Evolutionary conservation across 2,113 vertebrate genomes (phyloP).

Genomic region (Brachyistius frenatus): DNA sequence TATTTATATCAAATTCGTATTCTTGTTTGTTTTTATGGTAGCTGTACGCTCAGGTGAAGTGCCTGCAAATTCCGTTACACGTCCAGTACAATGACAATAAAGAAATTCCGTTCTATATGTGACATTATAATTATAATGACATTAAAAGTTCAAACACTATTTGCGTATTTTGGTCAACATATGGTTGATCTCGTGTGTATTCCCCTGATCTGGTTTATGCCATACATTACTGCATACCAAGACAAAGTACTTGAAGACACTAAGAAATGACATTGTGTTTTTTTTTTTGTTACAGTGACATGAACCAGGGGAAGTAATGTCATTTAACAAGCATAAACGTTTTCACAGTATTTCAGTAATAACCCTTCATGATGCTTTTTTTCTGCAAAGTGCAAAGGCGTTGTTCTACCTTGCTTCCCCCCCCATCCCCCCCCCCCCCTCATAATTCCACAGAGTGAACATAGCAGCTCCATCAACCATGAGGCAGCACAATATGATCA

Average conservation of each 20-base stretch:
- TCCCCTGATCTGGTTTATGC: not conserved
- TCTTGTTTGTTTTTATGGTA: no score
- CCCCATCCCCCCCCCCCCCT: not conserved
- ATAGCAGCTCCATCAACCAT: slow-evolving; percentile 31
- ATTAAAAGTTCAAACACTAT: not conserved
- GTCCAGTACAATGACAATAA: no score
- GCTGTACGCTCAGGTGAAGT: no score
- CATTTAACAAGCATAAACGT: not conserved
- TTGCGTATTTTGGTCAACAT: not conserved
- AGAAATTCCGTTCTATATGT: not conserved
- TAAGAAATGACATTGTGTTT: no score
- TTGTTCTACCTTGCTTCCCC: slow-evolving; percentile 34
- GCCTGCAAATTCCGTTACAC: no score
- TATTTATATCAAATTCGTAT: no score
- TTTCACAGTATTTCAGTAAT: not conserved
- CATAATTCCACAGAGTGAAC: slow-evolving; percentile 11
- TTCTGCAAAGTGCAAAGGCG: slow-evolving; percentile 20
- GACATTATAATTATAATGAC: not conserved
- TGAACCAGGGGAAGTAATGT: not conserved
- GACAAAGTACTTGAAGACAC: not conserved
- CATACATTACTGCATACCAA: not conserved
- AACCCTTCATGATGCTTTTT: not conserved
- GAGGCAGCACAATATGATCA: slow-evolving; percentile 69
- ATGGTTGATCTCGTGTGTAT: not conserved
- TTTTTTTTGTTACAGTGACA: not conserved